Base-by-base conservation (phyloP, 2,113 vertebrate species). In the Arizona elegans region DNA sequence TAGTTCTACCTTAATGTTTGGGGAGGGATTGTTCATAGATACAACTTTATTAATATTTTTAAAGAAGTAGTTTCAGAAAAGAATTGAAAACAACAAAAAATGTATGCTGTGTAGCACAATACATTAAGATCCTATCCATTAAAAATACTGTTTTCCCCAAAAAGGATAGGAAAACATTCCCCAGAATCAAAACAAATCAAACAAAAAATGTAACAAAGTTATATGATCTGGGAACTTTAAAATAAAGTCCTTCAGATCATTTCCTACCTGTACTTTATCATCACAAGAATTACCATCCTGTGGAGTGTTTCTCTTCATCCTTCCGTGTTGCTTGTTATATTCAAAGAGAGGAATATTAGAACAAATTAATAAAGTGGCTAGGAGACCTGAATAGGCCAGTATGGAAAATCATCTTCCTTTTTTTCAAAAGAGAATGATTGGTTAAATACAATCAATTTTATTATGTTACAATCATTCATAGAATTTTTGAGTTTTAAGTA, bases 1-100 rank as follows among this genome's bases (percentile, higher is more conserved):
- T 29, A 90, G 8, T 33, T n/a, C 65, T 75, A 19, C 33, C 91
- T 94, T 65, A 58, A 4, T 54, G 7, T 90, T 55, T 55, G 17
- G 52, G 86, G 17, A 33, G 26, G 47, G 65, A 24, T 13, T 26
- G 88, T 93, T 88, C 21, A 56, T 87, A 4, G 0, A 0, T 58
- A 1, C 38, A 86, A 56, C 91, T 95, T 0, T 91, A 85, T 95
- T 92, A 95, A 93, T 86, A 95, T 91, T 0, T 2, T 95, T 94
- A 95, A 15, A 92, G 93, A 93, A 94, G 92, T 54, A 81, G 55
- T 87, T 62, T 94, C 94, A 90, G 92, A 94, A 95, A 56, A 58
- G 55, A 96, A 97, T 94, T 70, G 93, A 55, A 94, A 96, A 95
- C 17, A 17, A 86, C 90, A 86, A 70, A 95, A 96, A 65, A 96